phyloP scores from a whole-genome alignment of 2,113 vertebrate species.

The Lampris megalopsis region DNA sequence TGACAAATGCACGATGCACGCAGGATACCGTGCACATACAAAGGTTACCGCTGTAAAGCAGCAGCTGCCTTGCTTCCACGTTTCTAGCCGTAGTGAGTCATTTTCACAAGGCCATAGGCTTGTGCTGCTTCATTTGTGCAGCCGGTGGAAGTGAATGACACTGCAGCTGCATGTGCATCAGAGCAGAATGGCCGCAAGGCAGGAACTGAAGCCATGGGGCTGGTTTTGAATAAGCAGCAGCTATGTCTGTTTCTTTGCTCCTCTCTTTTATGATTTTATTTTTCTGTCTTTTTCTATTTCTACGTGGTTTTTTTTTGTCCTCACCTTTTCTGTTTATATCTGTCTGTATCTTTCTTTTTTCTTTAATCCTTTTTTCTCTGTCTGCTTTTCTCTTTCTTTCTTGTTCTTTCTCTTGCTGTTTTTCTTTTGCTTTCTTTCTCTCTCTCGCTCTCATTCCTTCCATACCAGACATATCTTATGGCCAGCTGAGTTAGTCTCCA shows the following conservation, averaged over 20 bases:
- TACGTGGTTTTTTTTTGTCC: slow-evolving; percentile 1
- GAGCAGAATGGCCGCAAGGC: slow-evolving; percentile 4
- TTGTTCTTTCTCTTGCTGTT: neutral
- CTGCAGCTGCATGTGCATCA: slow-evolving; percentile 16
- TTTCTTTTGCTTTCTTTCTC: slow-evolving; percentile 2
- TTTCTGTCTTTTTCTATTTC: neutral
- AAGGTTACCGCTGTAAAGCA: neutral
- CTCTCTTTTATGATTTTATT: neutral
- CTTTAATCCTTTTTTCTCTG: neutral
- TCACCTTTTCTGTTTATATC: neutral
- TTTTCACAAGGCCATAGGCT: slow-evolving; percentile 42
- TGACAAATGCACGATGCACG: neutral
- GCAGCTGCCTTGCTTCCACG: slow-evolving; percentile 5
- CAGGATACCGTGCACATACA: neutral
- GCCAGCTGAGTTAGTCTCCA: slow-evolving; percentile 60
- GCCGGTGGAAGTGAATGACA: slow-evolving; percentile 40
- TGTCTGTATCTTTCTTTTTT: neutral
- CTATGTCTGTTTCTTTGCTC: slow-evolving; percentile 12
- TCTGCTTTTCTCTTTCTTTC: neutral
- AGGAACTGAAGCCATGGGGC: slow-evolving; percentile 19
- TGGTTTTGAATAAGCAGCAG: slow-evolving; percentile 18
- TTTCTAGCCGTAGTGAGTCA: slow-evolving; percentile 4
- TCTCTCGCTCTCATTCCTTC: slow-evolving; percentile 50
- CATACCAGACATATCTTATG: slow-evolving; percentile 69
- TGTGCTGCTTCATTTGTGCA: slow-evolving; percentile 47